Evolutionary conservation across 2,113 vertebrate species (phyloP).

Genomic region (Psilopsiagon aymara): DNA sequence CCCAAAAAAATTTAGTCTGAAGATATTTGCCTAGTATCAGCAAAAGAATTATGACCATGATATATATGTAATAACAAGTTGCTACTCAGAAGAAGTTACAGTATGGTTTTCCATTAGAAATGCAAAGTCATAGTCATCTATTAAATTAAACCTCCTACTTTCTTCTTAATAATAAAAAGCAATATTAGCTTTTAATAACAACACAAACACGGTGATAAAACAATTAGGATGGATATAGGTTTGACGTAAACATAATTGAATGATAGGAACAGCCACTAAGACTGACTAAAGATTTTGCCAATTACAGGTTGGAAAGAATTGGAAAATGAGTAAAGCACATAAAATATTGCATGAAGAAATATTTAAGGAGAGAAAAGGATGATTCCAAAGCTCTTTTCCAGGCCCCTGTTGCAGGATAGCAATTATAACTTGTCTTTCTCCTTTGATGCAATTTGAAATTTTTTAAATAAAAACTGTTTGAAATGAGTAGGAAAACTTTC

Average conservation of each 20-base stretch:
- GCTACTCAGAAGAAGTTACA: background rate
- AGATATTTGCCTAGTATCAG: background rate
- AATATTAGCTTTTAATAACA: background rate
- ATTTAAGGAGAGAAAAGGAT: background rate
- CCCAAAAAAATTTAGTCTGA: background rate
- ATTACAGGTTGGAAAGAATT: background rate
- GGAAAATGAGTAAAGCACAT: background rate
- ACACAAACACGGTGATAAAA: background rate
- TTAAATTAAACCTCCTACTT: background rate
- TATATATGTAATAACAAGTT: background rate
- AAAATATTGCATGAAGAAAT: background rate
- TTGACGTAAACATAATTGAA: background rate
- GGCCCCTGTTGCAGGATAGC: background rate
- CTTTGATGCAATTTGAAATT: background rate
- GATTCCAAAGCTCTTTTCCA: background rate
- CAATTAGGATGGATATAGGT: background rate
- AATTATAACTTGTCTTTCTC: background rate
- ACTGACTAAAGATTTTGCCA: background rate
- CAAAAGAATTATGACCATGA: background rate
- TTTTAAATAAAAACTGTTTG: background rate
- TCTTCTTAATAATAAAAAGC: background rate
- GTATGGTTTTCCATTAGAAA: constrained; percentile 3
- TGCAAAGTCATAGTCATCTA: background rate
- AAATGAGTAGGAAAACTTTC: background rate
- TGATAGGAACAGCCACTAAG: background rate